Base-by-base conservation (phyloP, 2,888 invertebrate genomes). In the Chalcis sispes region DNA sequence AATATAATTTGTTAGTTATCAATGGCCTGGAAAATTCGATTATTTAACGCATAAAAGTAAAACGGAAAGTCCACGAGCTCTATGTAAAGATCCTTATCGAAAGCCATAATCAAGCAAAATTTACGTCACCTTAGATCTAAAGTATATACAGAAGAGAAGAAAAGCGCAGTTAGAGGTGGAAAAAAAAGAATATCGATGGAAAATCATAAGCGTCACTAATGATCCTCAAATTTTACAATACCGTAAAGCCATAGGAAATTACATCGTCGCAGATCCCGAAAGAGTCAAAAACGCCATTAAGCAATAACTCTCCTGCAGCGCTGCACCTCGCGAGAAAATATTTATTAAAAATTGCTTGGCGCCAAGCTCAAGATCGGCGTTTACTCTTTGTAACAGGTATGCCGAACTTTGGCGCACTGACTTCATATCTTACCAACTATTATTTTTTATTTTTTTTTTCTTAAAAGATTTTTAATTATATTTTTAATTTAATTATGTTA, bases 161-260 rank as follows among this genome's bases (percentile, higher is more conserved):
- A 62, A 18, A 1, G 65, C 13, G 18, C 36, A 62, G 29, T 46
- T 5, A 42, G 8, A 56, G 20, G 32, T 20, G n/a, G 15, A 58
- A 46, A 18, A 40, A 70, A 46, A 20, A 42, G 58, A 59, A 69
- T 32, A 69, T 10, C 20, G 32, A 2, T 1, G 10, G 20, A 25
- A 42, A 61, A 46, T n/a, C 23, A n/a, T 46, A 61, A 61, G 13
- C 25, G n/a, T 50, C 59, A 27, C 70, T 70, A 70, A 70, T 70
- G 70, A 70, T 36, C 61, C 70, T 70, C 61, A 61, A 50, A 59
- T 61, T 70, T 70, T 70, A 70, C 61, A 50, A 61, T 42, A 61
- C 29, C 50, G 50, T 70, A 61, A 70, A 70, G 70, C 61, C 61
- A 61, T 70, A 70, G 61, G 70, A 70, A 70, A 70, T 70, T 70